Conservation (phyloP, 2,888 invertebrate genomes). For the Drosophila helvetica region DNA sequence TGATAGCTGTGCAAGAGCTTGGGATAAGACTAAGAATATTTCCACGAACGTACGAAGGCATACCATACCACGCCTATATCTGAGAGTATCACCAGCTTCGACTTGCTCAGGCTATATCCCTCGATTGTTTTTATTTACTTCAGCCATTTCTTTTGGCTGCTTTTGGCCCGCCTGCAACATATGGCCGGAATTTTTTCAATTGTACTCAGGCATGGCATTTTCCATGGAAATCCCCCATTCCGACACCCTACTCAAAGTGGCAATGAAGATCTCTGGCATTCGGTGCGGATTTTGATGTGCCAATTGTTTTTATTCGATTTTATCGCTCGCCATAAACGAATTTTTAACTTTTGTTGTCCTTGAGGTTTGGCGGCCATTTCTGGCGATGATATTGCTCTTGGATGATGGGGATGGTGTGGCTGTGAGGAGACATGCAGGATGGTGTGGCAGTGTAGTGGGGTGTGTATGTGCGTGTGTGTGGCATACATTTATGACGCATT, state of each 20-base stretch:
- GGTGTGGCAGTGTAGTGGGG: background rate
- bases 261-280: constrained; percentile 67
- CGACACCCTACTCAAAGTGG: background rate
- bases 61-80: background rate
- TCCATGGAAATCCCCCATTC: constrained; percentile 13
- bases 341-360: constrained; percentile 69
- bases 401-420: background rate
- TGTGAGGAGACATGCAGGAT: background rate
- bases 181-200: constrained; percentile 59
- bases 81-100: background rate
- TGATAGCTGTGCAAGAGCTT: background rate
- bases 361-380: constrained; percentile 54
- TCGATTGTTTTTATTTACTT: constrained; percentile 70
- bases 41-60: background rate
- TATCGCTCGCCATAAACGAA: constrained; percentile 78
- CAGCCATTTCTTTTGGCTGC: constrained; percentile 50
- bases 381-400: constrained; percentile 12
- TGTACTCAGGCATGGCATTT: constrained; percentile 39
- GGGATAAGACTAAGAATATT: background rate
- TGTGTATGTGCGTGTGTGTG: constrained; percentile 8
- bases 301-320: constrained; percentile 82
- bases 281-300: constrained; percentile 72
- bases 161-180: constrained; percentile 58
- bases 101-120: background rate
- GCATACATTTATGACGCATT: constrained; percentile 39